Conservation (phyloP, 2,888 invertebrate species). For the Rugalucina vietnamica region DNA sequence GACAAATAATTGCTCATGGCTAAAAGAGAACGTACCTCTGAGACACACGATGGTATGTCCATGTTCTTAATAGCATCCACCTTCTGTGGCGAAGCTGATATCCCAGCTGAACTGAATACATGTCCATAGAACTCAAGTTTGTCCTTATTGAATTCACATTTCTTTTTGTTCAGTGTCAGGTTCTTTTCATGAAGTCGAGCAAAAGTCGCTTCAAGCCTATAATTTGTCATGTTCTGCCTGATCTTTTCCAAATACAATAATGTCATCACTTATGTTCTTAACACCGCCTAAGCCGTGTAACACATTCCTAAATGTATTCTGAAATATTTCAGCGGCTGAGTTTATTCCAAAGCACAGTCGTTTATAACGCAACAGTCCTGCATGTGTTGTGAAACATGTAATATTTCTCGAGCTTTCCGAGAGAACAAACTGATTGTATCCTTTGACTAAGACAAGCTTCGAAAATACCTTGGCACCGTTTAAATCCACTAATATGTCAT, state of each 20-base stretch:
- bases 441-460: constrained; percentile 63
- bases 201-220: constrained; percentile 39
- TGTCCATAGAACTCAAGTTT: constrained; percentile 53
- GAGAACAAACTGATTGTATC: constrained; percentile 67
- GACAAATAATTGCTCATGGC: constrained; percentile 66
- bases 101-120: constrained; percentile 20
- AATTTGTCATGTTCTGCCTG: constrained; percentile 56
- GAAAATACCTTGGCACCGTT: constrained; percentile 63
- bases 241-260: constrained; percentile 57
- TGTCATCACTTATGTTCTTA: constrained; percentile 66
- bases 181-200: constrained; percentile 35
- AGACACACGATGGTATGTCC: constrained; percentile 42
- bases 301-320: background rate
- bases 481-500: constrained; percentile 61
- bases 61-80: constrained; percentile 54
- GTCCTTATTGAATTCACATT: constrained; percentile 50
- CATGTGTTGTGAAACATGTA: constrained; percentile 63
- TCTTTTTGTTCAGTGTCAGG: constrained; percentile 53
- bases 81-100: constrained; percentile 25
- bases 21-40: constrained; percentile 61
- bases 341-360: constrained; percentile 34
- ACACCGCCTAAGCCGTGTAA: constrained; percentile 26
- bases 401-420: constrained; percentile 57
- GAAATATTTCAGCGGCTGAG: constrained; percentile 44
- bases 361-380: constrained; percentile 50